Evolutionary conservation across 2,888 invertebrate genomes (phyloP).

Genomic region (Geotrupes spiniger): DNA sequence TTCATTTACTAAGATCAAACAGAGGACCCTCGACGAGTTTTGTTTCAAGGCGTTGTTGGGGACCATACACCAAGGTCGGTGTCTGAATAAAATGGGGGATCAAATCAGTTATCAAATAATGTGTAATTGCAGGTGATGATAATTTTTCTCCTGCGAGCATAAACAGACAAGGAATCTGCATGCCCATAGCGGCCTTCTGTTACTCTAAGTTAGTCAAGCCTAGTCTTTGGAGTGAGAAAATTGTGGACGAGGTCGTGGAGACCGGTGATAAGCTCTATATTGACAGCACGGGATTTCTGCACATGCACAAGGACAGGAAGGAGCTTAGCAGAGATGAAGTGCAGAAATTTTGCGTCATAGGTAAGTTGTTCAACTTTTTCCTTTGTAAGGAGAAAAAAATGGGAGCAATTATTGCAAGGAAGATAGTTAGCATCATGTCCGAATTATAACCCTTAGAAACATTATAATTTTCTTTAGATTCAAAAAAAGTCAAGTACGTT

Average conservation of each 20-base stretch:
- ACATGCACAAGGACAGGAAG: slow-evolving; percentile 36
- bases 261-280: slow-evolving; percentile 55
- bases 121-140: slow-evolving; percentile 34
- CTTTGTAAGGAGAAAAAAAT: too few species aligned
- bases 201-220: slow-evolving; percentile 59
- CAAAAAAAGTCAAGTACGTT: slow-evolving; percentile 46
- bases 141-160: slow-evolving; percentile 37
- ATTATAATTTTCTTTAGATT: too few species aligned
- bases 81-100: slow-evolving; percentile 23
- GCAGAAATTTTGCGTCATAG: slow-evolving; percentile 10
- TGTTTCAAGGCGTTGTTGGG: slow-evolving; percentile 44
- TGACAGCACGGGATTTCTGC: slow-evolving; percentile 38
- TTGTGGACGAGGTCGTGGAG: slow-evolving; percentile 58
- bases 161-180: slow-evolving; percentile 55
- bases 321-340: slow-evolving; percentile 23
- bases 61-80: slow-evolving; percentile 40
- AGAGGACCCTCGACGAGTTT: slow-evolving; percentile 42
- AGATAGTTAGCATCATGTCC: too few species aligned
- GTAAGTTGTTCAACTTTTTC: not conserved
- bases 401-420: too few species aligned
- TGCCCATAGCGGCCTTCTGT: slow-evolving; percentile 60
- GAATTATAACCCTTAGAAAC: too few species aligned
- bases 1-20: slow-evolving; percentile 46
- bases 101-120: not conserved
- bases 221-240: slow-evolving; percentile 60